These are phyloP conservation scores for Podarcis muralis DNA, from an alignment of 2,113 vertebrate genomes.

Conservation along the genomic window DNA sequence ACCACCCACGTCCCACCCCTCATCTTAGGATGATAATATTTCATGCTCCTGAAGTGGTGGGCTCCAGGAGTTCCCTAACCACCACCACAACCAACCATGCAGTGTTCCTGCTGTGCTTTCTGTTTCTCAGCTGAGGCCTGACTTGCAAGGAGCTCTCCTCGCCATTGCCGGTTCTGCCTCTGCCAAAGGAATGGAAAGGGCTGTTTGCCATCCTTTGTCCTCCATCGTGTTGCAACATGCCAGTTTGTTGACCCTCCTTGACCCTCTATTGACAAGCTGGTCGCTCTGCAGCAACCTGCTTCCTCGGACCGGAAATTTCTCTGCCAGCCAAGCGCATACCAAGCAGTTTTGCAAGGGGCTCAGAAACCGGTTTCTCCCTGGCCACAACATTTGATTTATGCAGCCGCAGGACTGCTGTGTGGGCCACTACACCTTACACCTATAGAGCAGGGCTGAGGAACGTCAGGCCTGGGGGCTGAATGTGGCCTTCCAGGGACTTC, in stretches of 20 bases:
- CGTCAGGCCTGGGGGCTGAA: too few relatives aligned
- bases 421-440: too few relatives aligned
- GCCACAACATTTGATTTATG: too few relatives aligned
- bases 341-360: neutral
- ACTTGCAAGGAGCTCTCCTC: neutral
- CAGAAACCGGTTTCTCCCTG: neutral
- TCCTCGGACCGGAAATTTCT: neutral
- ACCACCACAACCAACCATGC: too few relatives aligned
- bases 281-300: neutral
- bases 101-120: too few relatives aligned
- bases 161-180: neutral
- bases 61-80: too few relatives aligned
- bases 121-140: neutral
- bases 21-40: too few relatives aligned
- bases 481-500: too few relatives aligned
- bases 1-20: too few relatives aligned
- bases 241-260: neutral
- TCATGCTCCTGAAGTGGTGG: neutral
- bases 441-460: too few relatives aligned
- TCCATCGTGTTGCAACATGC: neutral
- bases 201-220: neutral
- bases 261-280: fast-evolving
- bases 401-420: too few relatives aligned
- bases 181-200: neutral
- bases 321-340: neutral